These are phyloP conservation scores for Hypsibius dujardini DNA, from an alignment of 1,140 invertebrate genomes.

Conservation along the genomic window DNA sequence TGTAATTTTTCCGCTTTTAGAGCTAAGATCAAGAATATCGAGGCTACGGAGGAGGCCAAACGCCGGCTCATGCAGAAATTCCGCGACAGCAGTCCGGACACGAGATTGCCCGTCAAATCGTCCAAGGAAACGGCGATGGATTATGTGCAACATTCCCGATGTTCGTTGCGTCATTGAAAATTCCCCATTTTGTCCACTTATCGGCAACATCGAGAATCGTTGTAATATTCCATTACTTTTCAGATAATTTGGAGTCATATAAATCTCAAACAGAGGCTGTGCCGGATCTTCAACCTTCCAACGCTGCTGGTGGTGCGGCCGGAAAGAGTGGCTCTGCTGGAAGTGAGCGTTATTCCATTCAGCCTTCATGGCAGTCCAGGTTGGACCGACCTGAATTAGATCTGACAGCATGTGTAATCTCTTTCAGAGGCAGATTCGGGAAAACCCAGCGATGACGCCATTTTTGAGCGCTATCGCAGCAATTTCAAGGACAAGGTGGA, in stretches of 20 bases:
- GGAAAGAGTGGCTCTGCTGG: too few species aligned
- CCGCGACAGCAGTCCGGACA: not conserved
- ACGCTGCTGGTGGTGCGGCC: too few species aligned
- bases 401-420: too few species aligned
- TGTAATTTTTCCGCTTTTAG: too few species aligned
- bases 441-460: not conserved
- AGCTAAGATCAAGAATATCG: slow-evolving; percentile 90
- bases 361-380: too few species aligned
- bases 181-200: too few species aligned
- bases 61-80: slow-evolving; percentile 51
- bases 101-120: not conserved
- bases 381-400: too few species aligned
- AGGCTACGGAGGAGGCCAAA: slow-evolving; percentile 92
- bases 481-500: not conserved
- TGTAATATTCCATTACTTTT: not conserved
- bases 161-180: too few species aligned
- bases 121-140: not conserved
- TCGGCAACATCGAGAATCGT: too few species aligned
- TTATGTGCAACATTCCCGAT: not conserved
- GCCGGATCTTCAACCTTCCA: too few species aligned
- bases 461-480: not conserved
- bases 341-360: too few species aligned
- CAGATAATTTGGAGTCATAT: not conserved
- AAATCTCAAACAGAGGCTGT: not conserved
- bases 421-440: not conserved